A percentile compares a stretch with the other conserved stretches of the same genome.
These are phyloP conservation scores for Liposcelis brunnea DNA, from an alignment of 2,888 invertebrate genomes.

Conservation along the genomic window DNA sequence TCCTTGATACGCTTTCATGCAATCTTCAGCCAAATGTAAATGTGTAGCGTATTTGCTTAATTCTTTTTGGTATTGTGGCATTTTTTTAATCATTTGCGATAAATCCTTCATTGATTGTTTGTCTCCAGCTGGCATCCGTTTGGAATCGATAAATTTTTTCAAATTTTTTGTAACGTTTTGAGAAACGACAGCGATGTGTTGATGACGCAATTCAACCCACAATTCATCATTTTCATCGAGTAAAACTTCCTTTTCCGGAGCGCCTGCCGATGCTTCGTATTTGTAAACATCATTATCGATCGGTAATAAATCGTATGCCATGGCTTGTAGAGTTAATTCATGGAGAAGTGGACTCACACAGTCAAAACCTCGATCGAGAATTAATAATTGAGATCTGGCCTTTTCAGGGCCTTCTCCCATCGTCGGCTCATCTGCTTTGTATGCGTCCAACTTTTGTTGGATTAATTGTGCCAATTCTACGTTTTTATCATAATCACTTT, in stretches of 20 bases:
- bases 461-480: slow-evolving; percentile 94
- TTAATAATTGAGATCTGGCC: slow-evolving; percentile 84
- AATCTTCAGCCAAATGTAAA: slow-evolving; percentile 95
- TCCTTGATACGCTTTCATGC: slow-evolving; percentile 91
- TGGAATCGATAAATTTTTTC: slow-evolving; percentile 92
- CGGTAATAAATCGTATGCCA: slow-evolving; percentile 96
- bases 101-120: slow-evolving; percentile 94
- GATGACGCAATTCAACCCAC: slow-evolving; percentile 94
- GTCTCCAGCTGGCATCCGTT: slow-evolving; percentile 74
- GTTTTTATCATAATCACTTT: slow-evolving; percentile 90
- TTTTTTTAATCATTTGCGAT: slow-evolving; percentile 98
- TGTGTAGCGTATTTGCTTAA: slow-evolving; percentile 98
- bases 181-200: slow-evolving; percentile 97
- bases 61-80: slow-evolving; percentile 99
- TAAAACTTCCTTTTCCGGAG: slow-evolving; percentile 79
- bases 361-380: slow-evolving; percentile 96
- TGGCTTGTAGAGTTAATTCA: slow-evolving; percentile 94
- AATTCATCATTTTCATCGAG: slow-evolving; percentile 98
- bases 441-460: slow-evolving; percentile 97
- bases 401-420: slow-evolving; percentile 99
- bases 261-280: slow-evolving; percentile 78
- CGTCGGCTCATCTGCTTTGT: slow-evolving; percentile 98
- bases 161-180: slow-evolving; percentile 95
- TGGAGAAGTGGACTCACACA: slow-evolving; percentile 93
- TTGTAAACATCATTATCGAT: slow-evolving; percentile 99